Evolutionary conservation across 37 sponge, comb jelly and placozoan genomes (phyloP).

Genomic region (Theonella swinhoei): DNA sequence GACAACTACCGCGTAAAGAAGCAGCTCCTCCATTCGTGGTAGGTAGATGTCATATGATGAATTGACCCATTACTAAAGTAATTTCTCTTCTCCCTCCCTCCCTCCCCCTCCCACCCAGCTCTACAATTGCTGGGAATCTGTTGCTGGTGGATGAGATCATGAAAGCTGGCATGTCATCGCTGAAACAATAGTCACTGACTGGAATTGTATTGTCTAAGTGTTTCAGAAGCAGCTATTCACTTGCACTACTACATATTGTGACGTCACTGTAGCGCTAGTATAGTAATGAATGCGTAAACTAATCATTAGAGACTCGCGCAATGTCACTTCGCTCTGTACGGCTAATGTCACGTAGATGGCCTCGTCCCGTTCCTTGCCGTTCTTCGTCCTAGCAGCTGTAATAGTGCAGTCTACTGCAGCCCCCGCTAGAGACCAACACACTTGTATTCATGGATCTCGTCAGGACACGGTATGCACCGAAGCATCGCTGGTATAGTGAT

Average conservation of each 20-base stretch:
- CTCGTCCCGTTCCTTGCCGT: too few species aligned
- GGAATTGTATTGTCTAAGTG: not conserved
- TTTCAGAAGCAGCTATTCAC: too few species aligned
- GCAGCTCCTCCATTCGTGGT: slow-evolving; percentile 95
- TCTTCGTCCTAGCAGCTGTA: not conserved
- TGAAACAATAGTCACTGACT: slow-evolving; percentile 53
- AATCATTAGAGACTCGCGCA: too few species aligned
- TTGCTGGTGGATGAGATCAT: slow-evolving; percentile 98
- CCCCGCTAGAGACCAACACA: too few species aligned
- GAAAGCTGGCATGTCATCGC: slow-evolving; percentile 99
- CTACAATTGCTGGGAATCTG: slow-evolving; percentile 92
- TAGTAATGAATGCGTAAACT: not conserved
- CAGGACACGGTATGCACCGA: not conserved
- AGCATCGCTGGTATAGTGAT: too few species aligned
- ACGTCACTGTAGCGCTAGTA: too few species aligned
- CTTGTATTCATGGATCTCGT: not conserved
- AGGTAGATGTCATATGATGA: slow-evolving; percentile 11
- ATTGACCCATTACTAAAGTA: too few species aligned
- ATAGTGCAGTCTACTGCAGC: not conserved
- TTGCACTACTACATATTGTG: too few species aligned
- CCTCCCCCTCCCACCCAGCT: slow-evolving; percentile 40
- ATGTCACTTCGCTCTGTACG: too few species aligned
- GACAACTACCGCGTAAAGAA: slow-evolving; percentile 98
- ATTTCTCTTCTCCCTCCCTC: too few species aligned
- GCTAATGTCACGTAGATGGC: too few species aligned